Conservation (phyloP, 2,113 vertebrate species). For the Felis chaus region DNA sequence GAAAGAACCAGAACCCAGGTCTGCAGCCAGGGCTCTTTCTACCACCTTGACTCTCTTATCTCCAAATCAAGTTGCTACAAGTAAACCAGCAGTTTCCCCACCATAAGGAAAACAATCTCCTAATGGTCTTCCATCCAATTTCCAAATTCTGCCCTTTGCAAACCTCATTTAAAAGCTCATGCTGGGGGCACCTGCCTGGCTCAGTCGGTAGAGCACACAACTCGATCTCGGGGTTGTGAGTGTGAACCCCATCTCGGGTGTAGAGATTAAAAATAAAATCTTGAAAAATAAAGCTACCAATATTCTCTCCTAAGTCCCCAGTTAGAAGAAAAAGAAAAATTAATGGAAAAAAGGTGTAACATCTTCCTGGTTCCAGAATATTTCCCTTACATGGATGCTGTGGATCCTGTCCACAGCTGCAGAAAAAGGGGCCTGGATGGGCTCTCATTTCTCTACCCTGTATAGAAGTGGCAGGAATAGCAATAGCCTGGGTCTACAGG, state of each 20-base stretch:
- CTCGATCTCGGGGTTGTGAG: too few species aligned
- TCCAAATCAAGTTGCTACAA: background rate
- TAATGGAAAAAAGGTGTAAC: background rate
- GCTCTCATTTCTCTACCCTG: background rate
- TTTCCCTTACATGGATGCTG: background rate
- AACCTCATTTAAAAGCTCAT: conserved; percentile 37
- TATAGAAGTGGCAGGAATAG: background rate
- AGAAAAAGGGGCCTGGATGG: background rate
- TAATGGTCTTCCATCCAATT: background rate
- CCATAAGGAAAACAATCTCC: conserved; percentile 15
- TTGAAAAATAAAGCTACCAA: background rate
- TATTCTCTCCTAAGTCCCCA: background rate
- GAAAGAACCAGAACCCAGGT: background rate
- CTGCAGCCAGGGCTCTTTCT: background rate
- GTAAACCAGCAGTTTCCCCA: background rate
- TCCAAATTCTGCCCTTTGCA: conserved; percentile 10
- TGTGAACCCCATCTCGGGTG: too few species aligned
- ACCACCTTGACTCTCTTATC: conserved; percentile 2
- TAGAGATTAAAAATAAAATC: too few species aligned
- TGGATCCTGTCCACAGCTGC: background rate
- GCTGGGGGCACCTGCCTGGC: background rate
- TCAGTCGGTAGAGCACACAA: too few species aligned
- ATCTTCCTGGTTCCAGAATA: background rate
- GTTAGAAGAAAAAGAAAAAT: conserved; percentile 12
- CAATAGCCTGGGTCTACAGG: background rate